Percentiles rank a stretch among this genome's conserved stretches.
Evolutionary conservation across 92 coral and sea anemone species (phyloP).

Genomic region (Siderastrea siderea): DNA sequence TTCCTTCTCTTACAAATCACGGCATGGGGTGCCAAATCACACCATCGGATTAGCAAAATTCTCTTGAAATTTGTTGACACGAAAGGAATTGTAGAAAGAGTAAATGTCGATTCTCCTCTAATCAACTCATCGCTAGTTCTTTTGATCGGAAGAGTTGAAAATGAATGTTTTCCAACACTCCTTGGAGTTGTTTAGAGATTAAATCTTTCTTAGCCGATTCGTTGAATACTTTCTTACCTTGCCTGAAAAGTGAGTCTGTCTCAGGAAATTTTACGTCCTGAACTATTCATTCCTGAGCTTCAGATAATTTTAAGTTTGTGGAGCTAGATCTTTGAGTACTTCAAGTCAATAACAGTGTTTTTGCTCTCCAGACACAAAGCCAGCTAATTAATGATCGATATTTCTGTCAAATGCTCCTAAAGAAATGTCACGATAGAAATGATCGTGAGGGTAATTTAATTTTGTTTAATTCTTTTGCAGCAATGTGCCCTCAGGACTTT

Average conservation of each 20-base stretch:
- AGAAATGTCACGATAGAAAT: background rate
- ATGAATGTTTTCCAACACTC: background rate
- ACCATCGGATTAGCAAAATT: no score
- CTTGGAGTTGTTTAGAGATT: background rate
- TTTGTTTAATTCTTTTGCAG: slow-evolving; percentile 6
- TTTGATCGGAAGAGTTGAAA: no score
- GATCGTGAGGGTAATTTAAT: background rate
- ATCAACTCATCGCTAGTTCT: no score
- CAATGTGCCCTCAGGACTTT: slow-evolving; percentile 17
- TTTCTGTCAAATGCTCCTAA: slow-evolving; percentile 15
- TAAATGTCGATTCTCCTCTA: no score
- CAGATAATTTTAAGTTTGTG: background rate
- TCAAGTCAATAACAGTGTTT: slow-evolving; percentile 18
- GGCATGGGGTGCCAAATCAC: background rate
- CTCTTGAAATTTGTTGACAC: no score
- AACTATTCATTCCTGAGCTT: background rate
- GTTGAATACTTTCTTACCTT: slow-evolving; percentile 5
- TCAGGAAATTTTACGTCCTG: background rate
- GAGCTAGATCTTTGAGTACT: background rate
- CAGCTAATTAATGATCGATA: slow-evolving; percentile 36
- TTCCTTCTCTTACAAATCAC: background rate
- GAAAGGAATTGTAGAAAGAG: no score
- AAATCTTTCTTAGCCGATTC: background rate
- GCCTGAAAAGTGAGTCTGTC: background rate
- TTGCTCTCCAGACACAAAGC: slow-evolving; percentile 39